These are phyloP conservation scores for Prunella strophiata DNA, from an alignment of 2,797 vertebrate genomes.

Conservation along the genomic window DNA sequence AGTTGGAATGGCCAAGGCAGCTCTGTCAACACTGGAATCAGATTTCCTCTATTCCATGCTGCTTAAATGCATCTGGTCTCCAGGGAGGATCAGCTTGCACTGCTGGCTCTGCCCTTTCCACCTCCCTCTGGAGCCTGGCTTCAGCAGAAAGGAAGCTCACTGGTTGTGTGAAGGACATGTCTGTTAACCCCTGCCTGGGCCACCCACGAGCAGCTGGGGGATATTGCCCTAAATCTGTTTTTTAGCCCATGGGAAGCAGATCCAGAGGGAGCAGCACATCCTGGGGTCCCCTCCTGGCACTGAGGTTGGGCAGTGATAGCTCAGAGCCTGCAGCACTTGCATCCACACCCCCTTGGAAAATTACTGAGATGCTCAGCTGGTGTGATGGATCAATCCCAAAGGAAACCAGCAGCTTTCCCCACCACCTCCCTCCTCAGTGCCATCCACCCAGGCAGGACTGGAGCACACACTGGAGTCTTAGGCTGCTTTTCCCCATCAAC, in stretches of 20 bases:
- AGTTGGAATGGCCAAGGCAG: not conserved
- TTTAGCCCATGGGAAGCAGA: not conserved
- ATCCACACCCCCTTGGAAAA: not conserved
- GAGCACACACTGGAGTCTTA: too few relatives aligned
- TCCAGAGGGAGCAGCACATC: fast-evolving
- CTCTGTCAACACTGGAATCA: not conserved
- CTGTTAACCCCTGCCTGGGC: slow-evolving; percentile 1
- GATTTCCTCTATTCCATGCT: slow-evolving; percentile 9
- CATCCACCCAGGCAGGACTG: not conserved
- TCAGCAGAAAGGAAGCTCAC: not conserved
- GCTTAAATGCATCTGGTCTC: slow-evolving; percentile 3
- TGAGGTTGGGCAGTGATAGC: not conserved
- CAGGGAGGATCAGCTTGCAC: slow-evolving; percentile 17
- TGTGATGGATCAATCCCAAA: not conserved
- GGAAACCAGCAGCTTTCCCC: not conserved
- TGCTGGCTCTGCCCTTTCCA: slow-evolving; percentile 39
- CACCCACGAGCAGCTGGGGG: not conserved
- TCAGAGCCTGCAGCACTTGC: not conserved
- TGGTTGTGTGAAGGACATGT: not conserved
- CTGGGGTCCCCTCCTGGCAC: not conserved
- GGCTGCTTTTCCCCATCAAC: not conserved
- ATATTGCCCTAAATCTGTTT: not conserved
- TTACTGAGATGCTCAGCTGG: not conserved
- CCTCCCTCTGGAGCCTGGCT: not conserved
- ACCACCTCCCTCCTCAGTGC: not conserved